A percentile compares a stretch with the other conserved stretches of the same genome.
phyloP scores from a whole-genome alignment of 2,113 vertebrate species.

The Donacobius atricapilla region DNA sequence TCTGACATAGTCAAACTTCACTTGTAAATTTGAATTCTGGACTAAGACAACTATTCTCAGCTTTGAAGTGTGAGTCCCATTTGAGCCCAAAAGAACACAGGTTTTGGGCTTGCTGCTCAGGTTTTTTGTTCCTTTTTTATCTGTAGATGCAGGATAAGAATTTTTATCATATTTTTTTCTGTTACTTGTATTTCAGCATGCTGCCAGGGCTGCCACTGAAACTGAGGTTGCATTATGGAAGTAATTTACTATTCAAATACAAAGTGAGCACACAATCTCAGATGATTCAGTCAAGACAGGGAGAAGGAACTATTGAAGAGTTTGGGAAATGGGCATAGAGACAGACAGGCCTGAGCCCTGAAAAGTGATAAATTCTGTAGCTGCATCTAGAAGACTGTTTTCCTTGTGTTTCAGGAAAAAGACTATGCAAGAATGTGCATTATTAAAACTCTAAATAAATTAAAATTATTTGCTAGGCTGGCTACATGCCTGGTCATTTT shows the following conservation, averaged over 20 bases:
- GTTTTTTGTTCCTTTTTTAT: background rate
- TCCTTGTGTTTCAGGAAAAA: background rate
- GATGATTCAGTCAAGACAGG: background rate
- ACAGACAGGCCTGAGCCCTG: background rate
- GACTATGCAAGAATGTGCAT: background rate
- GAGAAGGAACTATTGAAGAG: background rate
- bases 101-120: background rate
- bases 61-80: constrained; percentile 33
- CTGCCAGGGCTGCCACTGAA: background rate
- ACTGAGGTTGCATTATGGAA: background rate
- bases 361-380: background rate
- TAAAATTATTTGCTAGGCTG: background rate
- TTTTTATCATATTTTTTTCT: background rate
- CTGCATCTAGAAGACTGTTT: background rate
- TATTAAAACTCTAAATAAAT: background rate
- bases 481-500: background rate
- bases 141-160: background rate
- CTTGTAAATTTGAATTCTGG: constrained; percentile 28
- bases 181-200: background rate
- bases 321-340: background rate
- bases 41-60: background rate
- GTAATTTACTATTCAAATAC: background rate
- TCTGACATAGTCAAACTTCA: constrained; percentile 15
- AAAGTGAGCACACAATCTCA: background rate
- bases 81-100: background rate